Percentiles rank a stretch among this genome's conserved stretches.
These are phyloP conservation scores for Cerastoderma edule DNA, from an alignment of 2,888 invertebrate species.

Conservation along the genomic window DNA sequence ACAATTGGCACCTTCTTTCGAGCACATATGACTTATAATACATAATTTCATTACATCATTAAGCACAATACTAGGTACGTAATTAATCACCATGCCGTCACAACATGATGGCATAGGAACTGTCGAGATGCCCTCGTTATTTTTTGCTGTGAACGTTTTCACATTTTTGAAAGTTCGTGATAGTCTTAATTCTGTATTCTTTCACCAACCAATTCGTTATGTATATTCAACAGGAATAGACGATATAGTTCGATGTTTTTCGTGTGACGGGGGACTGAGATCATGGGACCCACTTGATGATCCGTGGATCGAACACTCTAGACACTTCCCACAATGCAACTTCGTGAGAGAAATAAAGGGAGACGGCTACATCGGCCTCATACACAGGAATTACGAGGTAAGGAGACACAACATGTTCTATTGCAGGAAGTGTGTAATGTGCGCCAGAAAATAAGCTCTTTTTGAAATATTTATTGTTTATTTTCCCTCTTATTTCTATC, in stretches of 20 bases:
- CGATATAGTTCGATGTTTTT: constrained; percentile 1
- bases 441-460: not conserved
- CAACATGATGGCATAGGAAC: not conserved
- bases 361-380: constrained; percentile 7
- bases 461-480: not conserved
- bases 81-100: not conserved
- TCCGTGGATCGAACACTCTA: constrained; percentile 14
- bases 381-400: not conserved
- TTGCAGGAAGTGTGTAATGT: not conserved
- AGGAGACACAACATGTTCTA: not conserved
- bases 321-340: not conserved
- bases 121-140: not conserved
- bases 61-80: too few relatives aligned
- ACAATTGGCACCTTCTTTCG: too few relatives aligned
- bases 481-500: not conserved
- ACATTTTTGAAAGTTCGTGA: not conserved
- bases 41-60: too few relatives aligned
- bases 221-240: not conserved
- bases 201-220: too few relatives aligned
- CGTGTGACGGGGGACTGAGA: constrained; percentile 14
- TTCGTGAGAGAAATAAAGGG: constrained; percentile 13
- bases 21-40: too few relatives aligned
- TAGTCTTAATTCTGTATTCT: too few relatives aligned
- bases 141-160: not conserved
- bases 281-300: constrained; percentile 10